These are phyloP conservation scores for Oryzias melastigma DNA, from an alignment of 2,113 vertebrate genomes.

Conservation along the genomic window DNA sequence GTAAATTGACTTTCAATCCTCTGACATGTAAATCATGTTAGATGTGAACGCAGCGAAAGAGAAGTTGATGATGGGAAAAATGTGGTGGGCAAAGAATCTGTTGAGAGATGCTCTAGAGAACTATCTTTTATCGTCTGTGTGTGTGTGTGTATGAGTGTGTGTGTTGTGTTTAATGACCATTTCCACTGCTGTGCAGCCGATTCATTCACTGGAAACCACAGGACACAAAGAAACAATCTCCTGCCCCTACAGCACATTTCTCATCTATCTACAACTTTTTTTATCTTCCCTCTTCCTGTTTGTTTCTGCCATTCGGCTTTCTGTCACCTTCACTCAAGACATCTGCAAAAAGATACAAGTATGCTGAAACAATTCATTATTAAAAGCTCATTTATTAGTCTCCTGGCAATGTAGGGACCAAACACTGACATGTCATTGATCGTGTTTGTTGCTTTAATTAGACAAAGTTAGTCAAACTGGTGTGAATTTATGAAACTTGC, in stretches of 20 bases:
- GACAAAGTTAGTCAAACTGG: too few species aligned
- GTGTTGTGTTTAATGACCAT: slow-evolving; percentile 3
- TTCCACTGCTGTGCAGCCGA: slow-evolving; percentile 20
- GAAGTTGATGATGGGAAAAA: slow-evolving; percentile 6
- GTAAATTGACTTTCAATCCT: too few species aligned
- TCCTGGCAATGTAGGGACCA: too few species aligned
- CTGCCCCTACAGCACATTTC: slow-evolving; percentile 19
- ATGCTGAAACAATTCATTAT: background rate
- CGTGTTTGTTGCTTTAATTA: too few species aligned
- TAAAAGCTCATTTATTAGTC: too few species aligned
- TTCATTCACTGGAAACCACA: slow-evolving; percentile 34
- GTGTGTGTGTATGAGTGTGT: slow-evolving; percentile 5
- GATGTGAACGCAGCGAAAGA: background rate
- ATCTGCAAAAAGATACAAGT: background rate
- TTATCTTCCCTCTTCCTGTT: background rate
- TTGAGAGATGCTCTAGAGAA: slow-evolving; percentile 12
- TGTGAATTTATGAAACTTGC: too few species aligned
- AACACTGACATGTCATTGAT: too few species aligned
- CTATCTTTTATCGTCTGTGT: slow-evolving; percentile 9
- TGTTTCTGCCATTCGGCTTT: slow-evolving; percentile 1
- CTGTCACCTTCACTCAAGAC: slow-evolving; percentile 8
- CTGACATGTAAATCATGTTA: too few species aligned
- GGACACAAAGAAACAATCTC: slow-evolving; percentile 15
- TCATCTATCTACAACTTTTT: slow-evolving; percentile 15
- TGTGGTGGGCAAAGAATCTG: background rate